phyloP scores from a whole-genome alignment of 1,140 invertebrate species.

The Drosophila melanogaster region DNA sequence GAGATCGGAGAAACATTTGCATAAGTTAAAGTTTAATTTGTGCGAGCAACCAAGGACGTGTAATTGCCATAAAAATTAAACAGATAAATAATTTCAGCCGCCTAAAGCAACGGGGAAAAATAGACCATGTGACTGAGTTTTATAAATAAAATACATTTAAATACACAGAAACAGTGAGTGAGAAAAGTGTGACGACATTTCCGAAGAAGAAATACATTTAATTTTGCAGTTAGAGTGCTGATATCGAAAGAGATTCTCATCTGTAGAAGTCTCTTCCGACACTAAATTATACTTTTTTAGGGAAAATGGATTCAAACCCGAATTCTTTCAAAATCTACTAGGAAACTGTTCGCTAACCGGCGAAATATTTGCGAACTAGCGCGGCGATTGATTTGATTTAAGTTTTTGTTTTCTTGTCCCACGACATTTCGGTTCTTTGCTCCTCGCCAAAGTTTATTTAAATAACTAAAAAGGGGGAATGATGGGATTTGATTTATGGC shows the following conservation, averaged over 20 bases:
- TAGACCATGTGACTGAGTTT: slow-evolving; percentile 24
- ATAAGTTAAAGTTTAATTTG: slow-evolving; percentile 22
- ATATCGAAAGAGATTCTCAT: no score
- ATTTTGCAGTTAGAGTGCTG: not conserved
- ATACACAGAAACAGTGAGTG: not conserved
- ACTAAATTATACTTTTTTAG: no score
- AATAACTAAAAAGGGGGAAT: slow-evolving; percentile 34
- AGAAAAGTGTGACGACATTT: not conserved
- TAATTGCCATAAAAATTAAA: slow-evolving; percentile 38
- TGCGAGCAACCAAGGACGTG: slow-evolving; percentile 12
- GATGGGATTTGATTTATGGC: slow-evolving; percentile 46
- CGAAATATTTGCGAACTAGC: not conserved
- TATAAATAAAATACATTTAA: slow-evolving; percentile 28
- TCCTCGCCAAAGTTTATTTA: slow-evolving; percentile 26
- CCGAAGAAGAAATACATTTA: not conserved
- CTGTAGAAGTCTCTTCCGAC: no score
- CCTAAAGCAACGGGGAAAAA: slow-evolving; percentile 10
- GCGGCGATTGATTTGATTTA: slow-evolving; percentile 11
- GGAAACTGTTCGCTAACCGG: not conserved
- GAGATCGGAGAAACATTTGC: slow-evolving; percentile 10
- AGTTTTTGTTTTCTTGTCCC: slow-evolving; percentile 12
- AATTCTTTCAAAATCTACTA: not conserved
- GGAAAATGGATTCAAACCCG: not conserved
- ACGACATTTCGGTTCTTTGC: slow-evolving; percentile 4
- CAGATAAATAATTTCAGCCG: slow-evolving; percentile 12